Conservation (phyloP, 2,888 invertebrate genomes). For the Beris morrisii region DNA sequence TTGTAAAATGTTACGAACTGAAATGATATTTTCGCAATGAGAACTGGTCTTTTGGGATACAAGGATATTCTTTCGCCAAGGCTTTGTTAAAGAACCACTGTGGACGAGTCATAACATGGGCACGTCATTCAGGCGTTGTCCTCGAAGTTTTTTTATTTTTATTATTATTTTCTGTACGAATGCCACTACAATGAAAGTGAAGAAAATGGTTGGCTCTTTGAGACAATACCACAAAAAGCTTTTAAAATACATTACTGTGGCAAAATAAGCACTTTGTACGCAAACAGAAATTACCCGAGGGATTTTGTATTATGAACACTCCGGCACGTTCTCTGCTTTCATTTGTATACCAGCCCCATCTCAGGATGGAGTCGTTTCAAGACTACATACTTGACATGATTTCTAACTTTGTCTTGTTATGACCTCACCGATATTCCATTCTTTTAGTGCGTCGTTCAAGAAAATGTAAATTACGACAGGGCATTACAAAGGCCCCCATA, state of each 20-base stretch:
- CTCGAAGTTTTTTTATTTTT: no score
- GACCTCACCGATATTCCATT: constrained; percentile 21
- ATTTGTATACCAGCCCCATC: constrained; percentile 36
- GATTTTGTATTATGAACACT: constrained; percentile 42
- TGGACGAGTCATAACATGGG: not conserved
- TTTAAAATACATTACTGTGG: constrained; percentile 41
- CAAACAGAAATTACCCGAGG: constrained; percentile 42
- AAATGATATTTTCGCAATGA: not conserved
- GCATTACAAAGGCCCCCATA: no score
- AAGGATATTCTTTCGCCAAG: no score
- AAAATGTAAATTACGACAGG: no score
- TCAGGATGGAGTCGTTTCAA: constrained; percentile 26
- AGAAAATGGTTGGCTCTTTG: constrained; percentile 33
- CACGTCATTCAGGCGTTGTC: no score
- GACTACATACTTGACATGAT: constrained; percentile 39
- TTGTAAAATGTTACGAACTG: not conserved
- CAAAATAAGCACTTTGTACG: constrained; percentile 42
- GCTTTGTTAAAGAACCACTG: not conserved
- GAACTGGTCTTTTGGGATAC: no score
- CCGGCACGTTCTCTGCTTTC: constrained; percentile 42
- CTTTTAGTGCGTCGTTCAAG: no score
- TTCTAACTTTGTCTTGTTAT: constrained; percentile 35
- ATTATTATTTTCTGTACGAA: no score
- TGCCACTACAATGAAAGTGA: not conserved
- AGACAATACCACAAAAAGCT: constrained; percentile 40